Evolutionary conservation across 1,140 invertebrate genomes (phyloP).

Genomic region (Bombus pyrosoma): DNA sequence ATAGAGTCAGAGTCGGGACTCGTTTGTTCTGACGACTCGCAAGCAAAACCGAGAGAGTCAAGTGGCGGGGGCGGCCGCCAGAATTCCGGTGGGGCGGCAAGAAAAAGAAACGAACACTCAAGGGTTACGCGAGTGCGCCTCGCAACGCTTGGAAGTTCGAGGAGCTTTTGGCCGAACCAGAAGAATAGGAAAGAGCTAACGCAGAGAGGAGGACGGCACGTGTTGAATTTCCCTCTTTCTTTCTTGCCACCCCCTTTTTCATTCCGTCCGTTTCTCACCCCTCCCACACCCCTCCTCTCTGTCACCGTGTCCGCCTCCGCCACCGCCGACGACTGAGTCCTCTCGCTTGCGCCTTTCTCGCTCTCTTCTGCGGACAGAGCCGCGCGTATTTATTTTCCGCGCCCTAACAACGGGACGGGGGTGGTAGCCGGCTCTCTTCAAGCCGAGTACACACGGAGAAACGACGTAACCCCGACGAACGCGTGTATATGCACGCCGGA

Average conservation of each 20-base stretch:
- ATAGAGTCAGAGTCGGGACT: neutral
- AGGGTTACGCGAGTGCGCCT: slow-evolving; percentile 24
- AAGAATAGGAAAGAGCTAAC: slow-evolving; percentile 50
- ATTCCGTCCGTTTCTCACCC: slow-evolving; percentile 3
- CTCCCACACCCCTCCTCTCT: neutral
- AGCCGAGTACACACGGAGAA: slow-evolving; percentile 61
- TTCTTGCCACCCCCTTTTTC: slow-evolving; percentile 4
- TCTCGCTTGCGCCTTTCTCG: slow-evolving; percentile 13
- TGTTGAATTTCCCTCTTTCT: slow-evolving; percentile 43
- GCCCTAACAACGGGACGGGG: slow-evolving; percentile 62
- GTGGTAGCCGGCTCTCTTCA: slow-evolving; percentile 67
- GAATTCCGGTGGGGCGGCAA: slow-evolving; percentile 16
- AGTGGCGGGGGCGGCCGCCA: neutral
- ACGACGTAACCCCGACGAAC: slow-evolving; percentile 15
- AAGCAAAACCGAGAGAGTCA: slow-evolving; percentile 10
- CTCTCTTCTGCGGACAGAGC: slow-evolving; percentile 38
- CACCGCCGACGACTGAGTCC: neutral
- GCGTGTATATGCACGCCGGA: slow-evolving; percentile 40
- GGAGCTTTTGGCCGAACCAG: slow-evolving; percentile 44
- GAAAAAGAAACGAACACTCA: slow-evolving; percentile 46
- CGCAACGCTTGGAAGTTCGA: slow-evolving; percentile 48
- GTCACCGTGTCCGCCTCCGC: neutral
- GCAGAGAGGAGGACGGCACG: slow-evolving; percentile 17
- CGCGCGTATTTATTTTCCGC: slow-evolving; percentile 70
- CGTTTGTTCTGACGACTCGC: neutral